phyloP scores from a whole-genome alignment of 2,113 vertebrate genomes.

The Barnardius zonarius region DNA sequence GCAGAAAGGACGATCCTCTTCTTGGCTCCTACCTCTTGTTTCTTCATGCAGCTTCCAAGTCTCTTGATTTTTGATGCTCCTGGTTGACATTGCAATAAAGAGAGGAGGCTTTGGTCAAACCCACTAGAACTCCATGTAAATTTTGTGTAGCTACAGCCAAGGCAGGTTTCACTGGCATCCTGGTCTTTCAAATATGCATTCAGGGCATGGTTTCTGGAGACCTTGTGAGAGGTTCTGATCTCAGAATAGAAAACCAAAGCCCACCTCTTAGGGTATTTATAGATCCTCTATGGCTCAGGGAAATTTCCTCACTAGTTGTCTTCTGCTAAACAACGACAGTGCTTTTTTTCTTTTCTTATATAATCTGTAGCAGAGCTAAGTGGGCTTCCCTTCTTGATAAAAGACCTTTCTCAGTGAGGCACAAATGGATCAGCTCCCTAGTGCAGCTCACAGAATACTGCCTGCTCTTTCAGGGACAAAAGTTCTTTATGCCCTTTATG shows the following conservation, averaged over 20 bases:
- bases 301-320: neutral
- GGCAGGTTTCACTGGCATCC: neutral
- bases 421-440: neutral
- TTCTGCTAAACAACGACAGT: neutral
- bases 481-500: neutral
- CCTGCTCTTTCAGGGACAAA: neutral
- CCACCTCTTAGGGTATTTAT: neutral
- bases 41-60: neutral
- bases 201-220: neutral
- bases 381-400: neutral
- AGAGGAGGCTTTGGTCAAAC: neutral
- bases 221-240: neutral
- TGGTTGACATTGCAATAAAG: fast-evolving
- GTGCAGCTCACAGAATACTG: neutral
- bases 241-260: neutral
- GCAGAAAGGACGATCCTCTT: neutral
- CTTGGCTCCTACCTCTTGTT: neutral
- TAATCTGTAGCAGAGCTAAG: neutral
- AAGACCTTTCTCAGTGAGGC: neutral
- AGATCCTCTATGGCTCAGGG: neutral
- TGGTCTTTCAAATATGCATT: neutral
- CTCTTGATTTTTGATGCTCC: neutral
- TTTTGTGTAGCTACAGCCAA: neutral
- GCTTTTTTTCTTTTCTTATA: neutral
- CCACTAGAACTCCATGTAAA: neutral